Conservation (phyloP, 2,888 invertebrate species). For the Zootermopsis nevadensis region DNA sequence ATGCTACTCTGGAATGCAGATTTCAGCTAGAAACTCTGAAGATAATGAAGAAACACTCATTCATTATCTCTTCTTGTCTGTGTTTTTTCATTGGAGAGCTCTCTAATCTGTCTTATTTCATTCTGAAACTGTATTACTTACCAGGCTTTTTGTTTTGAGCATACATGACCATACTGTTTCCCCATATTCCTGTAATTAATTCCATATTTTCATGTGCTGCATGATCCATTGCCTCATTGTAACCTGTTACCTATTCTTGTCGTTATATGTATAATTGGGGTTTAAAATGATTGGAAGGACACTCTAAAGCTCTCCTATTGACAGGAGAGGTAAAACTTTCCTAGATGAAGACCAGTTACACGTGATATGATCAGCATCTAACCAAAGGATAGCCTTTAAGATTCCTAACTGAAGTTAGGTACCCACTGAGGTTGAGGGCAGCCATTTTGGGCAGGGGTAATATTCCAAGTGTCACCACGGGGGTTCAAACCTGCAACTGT, state of each 20-base stretch:
- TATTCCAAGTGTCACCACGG: constrained; percentile 33
- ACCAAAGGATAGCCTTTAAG: neutral
- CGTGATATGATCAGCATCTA: neutral
- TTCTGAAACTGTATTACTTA: neutral
- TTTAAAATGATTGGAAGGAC: neutral
- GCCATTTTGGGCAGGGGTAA: constrained; percentile 39
- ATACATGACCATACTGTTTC: neutral
- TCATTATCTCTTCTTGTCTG: too few species aligned
- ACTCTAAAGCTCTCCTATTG: neutral
- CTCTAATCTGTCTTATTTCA: neutral
- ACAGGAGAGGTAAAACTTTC: neutral
- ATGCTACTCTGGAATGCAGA: too few species aligned
- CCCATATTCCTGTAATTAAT: neutral
- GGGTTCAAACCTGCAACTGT: constrained; percentile 8
- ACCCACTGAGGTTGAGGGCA: constrained; percentile 40
- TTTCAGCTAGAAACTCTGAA: too few species aligned
- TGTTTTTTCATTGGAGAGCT: too few species aligned
- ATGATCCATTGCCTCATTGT: neutral
- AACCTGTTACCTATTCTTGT: neutral
- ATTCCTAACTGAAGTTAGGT: constrained; percentile 28
- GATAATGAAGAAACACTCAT: too few species aligned
- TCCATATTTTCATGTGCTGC: neutral
- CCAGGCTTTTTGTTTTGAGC: neutral
- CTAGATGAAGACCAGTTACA: neutral
- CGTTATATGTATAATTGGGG: neutral